Evolutionary conservation across 2,797 vertebrate species (phyloP).

Genomic region (Schizopygopsis malacanthus): DNA sequence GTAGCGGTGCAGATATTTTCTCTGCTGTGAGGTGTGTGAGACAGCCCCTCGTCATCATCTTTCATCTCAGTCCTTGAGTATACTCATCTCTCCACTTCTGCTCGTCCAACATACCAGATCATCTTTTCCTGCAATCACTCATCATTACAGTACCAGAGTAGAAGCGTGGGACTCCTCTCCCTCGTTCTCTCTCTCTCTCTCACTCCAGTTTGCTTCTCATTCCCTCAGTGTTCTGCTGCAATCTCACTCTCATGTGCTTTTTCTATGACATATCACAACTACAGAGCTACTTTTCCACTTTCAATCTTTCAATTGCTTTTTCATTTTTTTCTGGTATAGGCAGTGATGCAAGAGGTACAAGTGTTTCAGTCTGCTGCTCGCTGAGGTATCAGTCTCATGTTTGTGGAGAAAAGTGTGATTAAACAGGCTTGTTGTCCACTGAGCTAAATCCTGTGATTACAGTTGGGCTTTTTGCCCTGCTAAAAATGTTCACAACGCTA

Average conservation of each 20-base stretch:
- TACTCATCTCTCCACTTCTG: conserved; percentile 45
- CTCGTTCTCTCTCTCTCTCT: conserved; percentile 12
- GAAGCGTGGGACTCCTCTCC: conserved; percentile 8
- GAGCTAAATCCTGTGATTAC: not conserved
- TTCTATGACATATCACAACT: conserved; percentile 29
- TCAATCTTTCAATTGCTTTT: conserved; percentile 24
- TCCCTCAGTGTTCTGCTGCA: not conserved
- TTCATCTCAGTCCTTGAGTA: conserved; percentile 26
- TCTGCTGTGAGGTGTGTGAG: conserved; percentile 29
- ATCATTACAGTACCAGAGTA: conserved; percentile 27
- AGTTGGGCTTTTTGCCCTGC: not conserved
- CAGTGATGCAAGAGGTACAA: conserved; percentile 8
- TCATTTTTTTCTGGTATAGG: not conserved
- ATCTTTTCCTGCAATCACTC: conserved; percentile 45
- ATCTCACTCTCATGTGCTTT: conserved; percentile 17
- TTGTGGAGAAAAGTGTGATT: not conserved
- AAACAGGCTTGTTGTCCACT: not conserved
- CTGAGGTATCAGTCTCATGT: not conserved
- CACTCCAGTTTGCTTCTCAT: conserved; percentile 18
- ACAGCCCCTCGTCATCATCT: conserved; percentile 39
- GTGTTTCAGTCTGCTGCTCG: conserved; percentile 11
- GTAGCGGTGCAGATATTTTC: conserved; percentile 42
- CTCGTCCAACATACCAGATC: conserved; percentile 28
- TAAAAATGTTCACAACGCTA: not conserved
- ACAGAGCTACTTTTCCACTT: conserved; percentile 28